Conservation (phyloP, 1,140 invertebrate species). For the Drosophila navojoa region DNA sequence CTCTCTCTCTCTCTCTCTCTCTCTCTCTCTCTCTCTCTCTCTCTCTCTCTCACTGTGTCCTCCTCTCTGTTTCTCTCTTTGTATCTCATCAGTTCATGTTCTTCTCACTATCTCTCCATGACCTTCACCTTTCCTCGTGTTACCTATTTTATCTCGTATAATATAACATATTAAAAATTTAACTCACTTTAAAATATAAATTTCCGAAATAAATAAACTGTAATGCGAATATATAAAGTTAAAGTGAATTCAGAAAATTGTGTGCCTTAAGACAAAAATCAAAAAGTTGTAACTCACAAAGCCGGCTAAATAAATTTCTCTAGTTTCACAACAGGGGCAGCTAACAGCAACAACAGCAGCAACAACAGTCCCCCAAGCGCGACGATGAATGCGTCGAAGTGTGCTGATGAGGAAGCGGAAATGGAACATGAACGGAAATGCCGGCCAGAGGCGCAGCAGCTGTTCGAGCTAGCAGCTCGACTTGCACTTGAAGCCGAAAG, state of each 20-base stretch:
- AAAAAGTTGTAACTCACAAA: not conserved
- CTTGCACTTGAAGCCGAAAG: conserved; percentile 8
- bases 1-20: not conserved
- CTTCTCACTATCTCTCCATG: not conserved
- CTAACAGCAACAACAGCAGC: conserved; percentile 4
- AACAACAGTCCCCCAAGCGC: conserved; percentile 10
- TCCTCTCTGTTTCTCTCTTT: not conserved
- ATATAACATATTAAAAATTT: no score
- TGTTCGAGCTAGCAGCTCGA: conserved; percentile 22
- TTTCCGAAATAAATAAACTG: no score
- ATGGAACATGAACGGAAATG: conserved; percentile 72
- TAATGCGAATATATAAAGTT: conserved; percentile 3
- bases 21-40: no score
- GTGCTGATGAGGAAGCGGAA: conserved; percentile 68
- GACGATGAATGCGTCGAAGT: not conserved
- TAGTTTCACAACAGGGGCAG: conserved; percentile 20
- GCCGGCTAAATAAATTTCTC: conserved; percentile 61
- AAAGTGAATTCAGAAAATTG: not conserved
- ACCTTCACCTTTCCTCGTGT: not conserved
- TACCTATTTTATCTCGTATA: not conserved
- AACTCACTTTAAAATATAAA: not conserved
- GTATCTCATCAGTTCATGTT: not conserved
- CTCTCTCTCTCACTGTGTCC: no score
- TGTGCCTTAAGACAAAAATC: not conserved
- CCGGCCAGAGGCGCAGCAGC: conserved; percentile 32